Evolutionary conservation across 1,140 invertebrate genomes (phyloP).

Genomic region (Drosophila sproati): DNA sequence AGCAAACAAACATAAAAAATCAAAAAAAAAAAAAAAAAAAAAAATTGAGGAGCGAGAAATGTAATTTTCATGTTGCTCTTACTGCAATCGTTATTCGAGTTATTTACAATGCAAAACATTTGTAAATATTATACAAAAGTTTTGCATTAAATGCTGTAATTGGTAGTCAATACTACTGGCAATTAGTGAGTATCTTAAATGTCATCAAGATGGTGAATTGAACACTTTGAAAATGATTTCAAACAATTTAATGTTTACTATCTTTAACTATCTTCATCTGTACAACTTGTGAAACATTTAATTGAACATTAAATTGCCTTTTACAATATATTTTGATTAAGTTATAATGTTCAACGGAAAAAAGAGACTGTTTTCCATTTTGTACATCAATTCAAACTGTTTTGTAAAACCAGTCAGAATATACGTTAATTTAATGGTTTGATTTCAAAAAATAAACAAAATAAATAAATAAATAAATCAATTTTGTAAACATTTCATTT

Average conservation of each 20-base stretch:
- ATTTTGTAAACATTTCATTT: not conserved
- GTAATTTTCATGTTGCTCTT: constrained; percentile 64
- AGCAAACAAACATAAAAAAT: not conserved
- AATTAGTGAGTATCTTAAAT: not conserved
- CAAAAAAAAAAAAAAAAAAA: not conserved
- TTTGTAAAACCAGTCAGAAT: not conserved
- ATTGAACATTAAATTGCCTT: too few relatives aligned
- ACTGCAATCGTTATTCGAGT: constrained; percentile 29
- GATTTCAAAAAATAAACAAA: not conserved
- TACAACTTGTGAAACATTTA: too few relatives aligned
- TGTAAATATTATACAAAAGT: constrained; percentile 77
- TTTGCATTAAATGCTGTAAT: constrained; percentile 65
- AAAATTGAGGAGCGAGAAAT: constrained; percentile 30
- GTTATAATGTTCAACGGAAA: too few relatives aligned
- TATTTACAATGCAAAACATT: constrained; percentile 69
- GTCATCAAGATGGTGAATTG: not conserved
- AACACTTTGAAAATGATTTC: too few relatives aligned
- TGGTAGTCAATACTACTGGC: not conserved
- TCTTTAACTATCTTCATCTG: too few relatives aligned
- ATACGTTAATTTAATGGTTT: too few relatives aligned
- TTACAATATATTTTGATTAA: too few relatives aligned
- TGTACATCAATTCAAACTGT: not conserved
- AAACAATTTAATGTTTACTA: too few relatives aligned
- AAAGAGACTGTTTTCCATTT: too few relatives aligned
- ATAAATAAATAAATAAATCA: constrained; percentile 13